Base-by-base conservation (phyloP, 2,797 vertebrate genomes). In the Myotis myotis region DNA sequence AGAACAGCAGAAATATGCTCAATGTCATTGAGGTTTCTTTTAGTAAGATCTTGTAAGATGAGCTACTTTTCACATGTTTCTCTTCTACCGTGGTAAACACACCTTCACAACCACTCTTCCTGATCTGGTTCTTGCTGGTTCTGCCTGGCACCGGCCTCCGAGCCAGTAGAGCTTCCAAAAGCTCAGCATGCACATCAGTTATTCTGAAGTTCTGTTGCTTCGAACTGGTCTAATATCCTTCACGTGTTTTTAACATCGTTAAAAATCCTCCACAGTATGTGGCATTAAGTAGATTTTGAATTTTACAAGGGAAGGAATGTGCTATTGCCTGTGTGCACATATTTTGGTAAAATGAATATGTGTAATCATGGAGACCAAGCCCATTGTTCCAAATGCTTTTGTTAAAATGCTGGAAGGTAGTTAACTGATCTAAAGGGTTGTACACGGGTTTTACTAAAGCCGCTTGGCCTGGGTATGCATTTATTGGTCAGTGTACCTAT, bases 261-360 rank as follows among this genome's bases (percentile, higher is more conserved):
- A 33, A 60, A 87, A 55, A 49, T 85, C 89, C 36, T 82, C 8
- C 5, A 53, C 6, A 64, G 20, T 88, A n/a, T 38, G 5, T n/a
- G 38, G n/a, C 44, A 53, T 91, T 95, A 76, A 3, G 78, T 88
- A 82, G 41, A 90, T 53, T 74, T 89, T 22, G 38, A 74, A 36
- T 95, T 91, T 93, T 78, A 47, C 5, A 89, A 86, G 44, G 60
- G 64, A 30, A 23, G 33, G 51, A 90, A 47, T 11, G 1, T 38
- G 2, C 41, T 57, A 51, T 95, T 44, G 36, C 87, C 49, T 53
- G 15, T 53, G 36, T 83, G 41, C 11, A 80, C 0, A 9, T 71
- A 75, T 94, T 94, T 94, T 93, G 47, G 93, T 88, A 88, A 60
- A 85, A 89, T n/a, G 10, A 64, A 80, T 68, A 9, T 44, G 17